phyloP scores from a whole-genome alignment of 2,113 vertebrate species.

The Saccopteryx bilineata region DNA sequence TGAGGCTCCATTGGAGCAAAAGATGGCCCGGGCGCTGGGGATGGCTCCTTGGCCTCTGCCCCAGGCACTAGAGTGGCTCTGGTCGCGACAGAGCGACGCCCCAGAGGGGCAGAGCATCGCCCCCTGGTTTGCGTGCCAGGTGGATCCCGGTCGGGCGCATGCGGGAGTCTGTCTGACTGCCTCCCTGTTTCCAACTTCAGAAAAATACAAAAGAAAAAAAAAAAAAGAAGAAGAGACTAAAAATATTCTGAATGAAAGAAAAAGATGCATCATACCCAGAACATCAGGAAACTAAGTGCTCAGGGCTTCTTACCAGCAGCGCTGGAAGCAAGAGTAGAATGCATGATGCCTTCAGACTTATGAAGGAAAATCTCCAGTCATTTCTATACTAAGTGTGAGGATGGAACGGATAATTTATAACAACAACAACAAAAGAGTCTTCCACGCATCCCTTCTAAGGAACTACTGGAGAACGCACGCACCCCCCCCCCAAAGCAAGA shows the following conservation, averaged over 20 bases:
- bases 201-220: no score
- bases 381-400: neutral
- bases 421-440: neutral
- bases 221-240: neutral
- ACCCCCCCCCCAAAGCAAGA: neutral
- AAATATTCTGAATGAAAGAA: neutral
- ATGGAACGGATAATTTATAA: neutral
- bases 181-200: no score
- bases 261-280: neutral
- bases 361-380: neutral
- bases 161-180: no score
- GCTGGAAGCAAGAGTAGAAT: neutral
- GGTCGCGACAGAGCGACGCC: no score
- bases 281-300: neutral
- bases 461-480: neutral
- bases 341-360: neutral
- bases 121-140: no score
- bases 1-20: no score
- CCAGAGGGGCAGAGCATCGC: no score
- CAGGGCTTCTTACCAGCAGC: neutral
- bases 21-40: no score
- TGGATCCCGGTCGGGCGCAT: no score
- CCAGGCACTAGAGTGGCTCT: no score
- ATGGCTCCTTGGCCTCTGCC: no score
- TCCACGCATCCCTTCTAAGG: neutral